Percentiles rank a stretch among this genome's conserved stretches.
These are phyloP conservation scores for Percopsis transmontana DNA, from an alignment of 2,113 vertebrate species.

Conservation along the genomic window DNA sequence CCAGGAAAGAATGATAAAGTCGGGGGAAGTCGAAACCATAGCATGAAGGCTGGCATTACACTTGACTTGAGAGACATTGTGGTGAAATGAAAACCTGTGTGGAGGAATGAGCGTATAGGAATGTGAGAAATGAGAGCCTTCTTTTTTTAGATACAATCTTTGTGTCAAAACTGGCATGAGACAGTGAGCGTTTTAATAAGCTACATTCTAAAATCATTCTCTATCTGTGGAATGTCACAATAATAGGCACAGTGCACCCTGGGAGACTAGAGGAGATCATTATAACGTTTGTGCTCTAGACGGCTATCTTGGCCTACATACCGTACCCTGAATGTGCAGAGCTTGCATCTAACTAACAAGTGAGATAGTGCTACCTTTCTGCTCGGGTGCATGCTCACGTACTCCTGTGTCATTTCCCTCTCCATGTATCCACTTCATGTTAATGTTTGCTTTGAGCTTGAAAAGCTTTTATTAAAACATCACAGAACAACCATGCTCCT, in stretches of 20 bases:
- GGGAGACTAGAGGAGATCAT: not conserved
- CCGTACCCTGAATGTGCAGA: not conserved
- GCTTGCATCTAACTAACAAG: conserved; percentile 12
- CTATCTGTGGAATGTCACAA: conserved; percentile 7
- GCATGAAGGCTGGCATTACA: not conserved
- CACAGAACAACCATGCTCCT: conserved; percentile 69
- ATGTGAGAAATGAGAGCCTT: conserved; percentile 15
- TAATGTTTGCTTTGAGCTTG: conserved; percentile 41
- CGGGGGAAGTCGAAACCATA: conserved; percentile 3
- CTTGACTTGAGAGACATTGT: not conserved
- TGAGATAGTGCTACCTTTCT: not conserved
- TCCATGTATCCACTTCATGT: conserved; percentile 27
- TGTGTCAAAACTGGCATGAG: no score
- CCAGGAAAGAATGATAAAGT: not conserved
- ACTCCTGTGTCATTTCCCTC: not conserved
- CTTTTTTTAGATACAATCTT: not conserved
- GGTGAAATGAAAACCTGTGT: not conserved
- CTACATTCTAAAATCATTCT: conserved; percentile 9
- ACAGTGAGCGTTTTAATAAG: conserved; percentile 29
- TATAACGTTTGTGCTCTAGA: conserved; percentile 6
- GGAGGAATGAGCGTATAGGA: conserved; percentile 12
- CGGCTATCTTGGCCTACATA: conserved; percentile 24
- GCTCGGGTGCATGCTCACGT: not conserved
- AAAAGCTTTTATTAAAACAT: conserved; percentile 28
- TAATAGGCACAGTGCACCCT: conserved; percentile 20